These are phyloP conservation scores for Pogonocichla stellata DNA, from an alignment of 2,113 vertebrate genomes.

Conservation along the genomic window DNA sequence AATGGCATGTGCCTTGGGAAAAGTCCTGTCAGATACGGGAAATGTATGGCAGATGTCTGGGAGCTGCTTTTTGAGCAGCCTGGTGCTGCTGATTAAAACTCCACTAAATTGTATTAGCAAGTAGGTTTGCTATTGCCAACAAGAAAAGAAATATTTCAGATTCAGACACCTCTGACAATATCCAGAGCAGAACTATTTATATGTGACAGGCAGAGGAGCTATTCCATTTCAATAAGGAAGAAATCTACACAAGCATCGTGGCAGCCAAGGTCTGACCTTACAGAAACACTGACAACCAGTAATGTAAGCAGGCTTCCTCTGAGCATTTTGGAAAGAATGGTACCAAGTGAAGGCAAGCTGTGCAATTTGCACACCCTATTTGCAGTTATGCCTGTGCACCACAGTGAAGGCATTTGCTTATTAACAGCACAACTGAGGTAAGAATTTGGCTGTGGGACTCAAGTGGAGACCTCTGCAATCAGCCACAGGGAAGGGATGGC, in stretches of 20 bases:
- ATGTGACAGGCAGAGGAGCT: not conserved
- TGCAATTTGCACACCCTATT: not conserved
- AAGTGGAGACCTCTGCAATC: not conserved
- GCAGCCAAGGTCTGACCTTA: not conserved
- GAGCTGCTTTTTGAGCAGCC: constrained; percentile 2
- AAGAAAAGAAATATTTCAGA: not conserved
- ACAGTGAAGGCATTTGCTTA: not conserved
- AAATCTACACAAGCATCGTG: fast-evolving
- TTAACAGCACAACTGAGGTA: not conserved
- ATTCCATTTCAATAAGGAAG: not conserved
- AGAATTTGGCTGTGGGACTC: not conserved
- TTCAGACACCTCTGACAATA: not conserved
- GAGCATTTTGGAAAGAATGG: not conserved
- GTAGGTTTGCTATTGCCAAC: not conserved
- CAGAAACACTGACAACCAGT: not conserved
- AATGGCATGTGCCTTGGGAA: constrained; percentile 25
- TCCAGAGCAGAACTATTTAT: not conserved
- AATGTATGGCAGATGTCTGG: constrained; percentile 1
- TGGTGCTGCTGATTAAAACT: constrained; percentile 19
- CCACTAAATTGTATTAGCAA: not conserved
- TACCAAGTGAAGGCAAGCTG: not conserved
- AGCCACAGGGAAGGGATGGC: fast-evolving
- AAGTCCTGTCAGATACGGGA: not conserved
- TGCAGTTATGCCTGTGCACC: not conserved
- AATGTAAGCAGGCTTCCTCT: not conserved